Conservation (phyloP, 2,797 vertebrate genomes). For the Tangara arthus region DNA sequence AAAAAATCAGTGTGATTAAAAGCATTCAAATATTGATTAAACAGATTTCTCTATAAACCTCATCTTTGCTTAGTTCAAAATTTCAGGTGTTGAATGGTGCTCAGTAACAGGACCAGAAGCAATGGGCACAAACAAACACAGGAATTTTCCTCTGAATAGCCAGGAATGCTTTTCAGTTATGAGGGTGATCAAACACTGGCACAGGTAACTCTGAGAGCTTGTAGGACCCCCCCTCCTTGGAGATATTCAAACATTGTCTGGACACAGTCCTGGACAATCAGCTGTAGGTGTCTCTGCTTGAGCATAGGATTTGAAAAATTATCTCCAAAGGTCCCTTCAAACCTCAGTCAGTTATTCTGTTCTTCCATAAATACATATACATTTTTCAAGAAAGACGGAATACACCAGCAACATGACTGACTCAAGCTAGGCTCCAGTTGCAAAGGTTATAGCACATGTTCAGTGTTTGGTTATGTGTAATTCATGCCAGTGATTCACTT, state of each 20-base stretch:
- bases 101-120: neutral
- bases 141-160: neutral
- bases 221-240: neutral
- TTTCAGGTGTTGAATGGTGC: neutral
- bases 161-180: neutral
- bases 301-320: neutral
- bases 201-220: neutral
- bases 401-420: neutral
- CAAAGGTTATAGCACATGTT: slow-evolving; percentile 23
- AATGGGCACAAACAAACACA: neutral
- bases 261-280: neutral
- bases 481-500: slow-evolving; percentile 1
- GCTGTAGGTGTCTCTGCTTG: neutral
- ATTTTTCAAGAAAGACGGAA: neutral
- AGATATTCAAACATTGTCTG: neutral
- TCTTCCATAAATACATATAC: neutral
- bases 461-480: neutral
- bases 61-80: neutral
- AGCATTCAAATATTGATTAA: neutral
- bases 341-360: neutral
- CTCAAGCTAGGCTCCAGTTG: neutral
- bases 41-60: neutral
- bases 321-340: neutral
- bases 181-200: neutral
- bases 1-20: neutral